Percentiles rank a stretch among this genome's conserved stretches.
These are phyloP conservation scores for Trichonephila inaurata DNA, from an alignment of 1,140 invertebrate genomes.

Conservation along the genomic window DNA sequence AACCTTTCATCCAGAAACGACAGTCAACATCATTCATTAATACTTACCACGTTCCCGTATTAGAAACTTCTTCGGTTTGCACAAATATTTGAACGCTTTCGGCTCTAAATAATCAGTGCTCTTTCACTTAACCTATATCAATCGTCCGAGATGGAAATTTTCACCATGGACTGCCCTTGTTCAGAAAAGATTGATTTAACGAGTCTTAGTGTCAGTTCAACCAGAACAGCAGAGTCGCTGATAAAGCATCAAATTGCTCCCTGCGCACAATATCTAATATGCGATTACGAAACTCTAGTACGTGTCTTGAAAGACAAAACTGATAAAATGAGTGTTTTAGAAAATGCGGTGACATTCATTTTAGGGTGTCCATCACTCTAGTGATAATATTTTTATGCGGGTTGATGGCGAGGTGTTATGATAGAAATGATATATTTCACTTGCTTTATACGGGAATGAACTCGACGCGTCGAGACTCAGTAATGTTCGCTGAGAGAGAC, in stretches of 20 bases:
- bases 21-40: neutral
- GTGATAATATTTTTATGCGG: slow-evolving; percentile 48
- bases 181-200: slow-evolving; percentile 61
- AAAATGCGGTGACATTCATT: slow-evolving; percentile 55
- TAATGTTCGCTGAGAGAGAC: neutral
- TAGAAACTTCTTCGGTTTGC: neutral
- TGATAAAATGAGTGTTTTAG: slow-evolving; percentile 58
- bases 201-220: slow-evolving; percentile 47
- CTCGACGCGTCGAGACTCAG: neutral
- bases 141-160: neutral
- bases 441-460: neutral
- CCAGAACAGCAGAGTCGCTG: neutral
- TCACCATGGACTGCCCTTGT: neutral
- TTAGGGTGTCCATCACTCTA: slow-evolving; percentile 15
- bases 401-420: slow-evolving; percentile 26
- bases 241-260: slow-evolving; percentile 53
- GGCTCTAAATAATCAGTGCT: slow-evolving; percentile 21
- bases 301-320: slow-evolving; percentile 45
- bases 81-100: neutral
- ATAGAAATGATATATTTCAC: slow-evolving; percentile 20
- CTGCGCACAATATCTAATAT: slow-evolving; percentile 30
- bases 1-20: neutral
- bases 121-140: slow-evolving; percentile 36
- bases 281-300: slow-evolving; percentile 36
- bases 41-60: neutral